Conservation (phyloP, 2,797 vertebrate genomes). For the Brachyrhaphis roseni region DNA sequence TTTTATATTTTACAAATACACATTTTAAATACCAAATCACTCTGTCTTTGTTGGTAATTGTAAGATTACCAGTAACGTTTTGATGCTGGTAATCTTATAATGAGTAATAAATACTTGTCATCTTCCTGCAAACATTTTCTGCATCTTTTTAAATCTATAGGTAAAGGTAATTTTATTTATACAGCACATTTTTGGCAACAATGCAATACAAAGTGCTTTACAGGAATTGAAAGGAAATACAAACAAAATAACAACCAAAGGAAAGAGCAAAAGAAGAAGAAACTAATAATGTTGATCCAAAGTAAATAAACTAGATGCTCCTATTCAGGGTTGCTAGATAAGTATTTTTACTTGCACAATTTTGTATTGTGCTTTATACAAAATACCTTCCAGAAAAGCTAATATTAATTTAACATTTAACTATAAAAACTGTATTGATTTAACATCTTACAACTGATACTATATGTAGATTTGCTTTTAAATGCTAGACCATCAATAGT, state of each 20-base stretch:
- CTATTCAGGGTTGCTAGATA: too few relatives aligned
- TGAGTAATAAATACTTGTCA: constrained; percentile 11
- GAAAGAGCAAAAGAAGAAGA: too few relatives aligned
- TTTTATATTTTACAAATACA: neutral
- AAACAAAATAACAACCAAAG: too few relatives aligned
- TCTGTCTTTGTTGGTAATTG: neutral
- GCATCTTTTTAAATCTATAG: neutral
- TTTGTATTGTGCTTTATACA: neutral
- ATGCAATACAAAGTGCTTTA: too few relatives aligned
- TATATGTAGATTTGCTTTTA: neutral
- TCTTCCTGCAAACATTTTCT: neutral
- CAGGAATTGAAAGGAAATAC: too few relatives aligned
- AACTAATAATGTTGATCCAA: too few relatives aligned
- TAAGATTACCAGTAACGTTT: neutral
- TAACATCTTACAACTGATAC: neutral
- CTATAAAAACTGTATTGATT: neutral
- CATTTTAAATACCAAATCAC: neutral
- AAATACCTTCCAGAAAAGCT: neutral
- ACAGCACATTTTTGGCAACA: too few relatives aligned
- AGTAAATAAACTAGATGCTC: too few relatives aligned
- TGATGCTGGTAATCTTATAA: neutral
- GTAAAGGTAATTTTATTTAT: too few relatives aligned
- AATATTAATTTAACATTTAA: neutral
- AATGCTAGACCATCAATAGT: neutral
- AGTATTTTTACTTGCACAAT: too few relatives aligned